These are phyloP conservation scores for Gambusia holbrooki DNA, from an alignment of 2,113 vertebrate genomes.

Conservation along the genomic window DNA sequence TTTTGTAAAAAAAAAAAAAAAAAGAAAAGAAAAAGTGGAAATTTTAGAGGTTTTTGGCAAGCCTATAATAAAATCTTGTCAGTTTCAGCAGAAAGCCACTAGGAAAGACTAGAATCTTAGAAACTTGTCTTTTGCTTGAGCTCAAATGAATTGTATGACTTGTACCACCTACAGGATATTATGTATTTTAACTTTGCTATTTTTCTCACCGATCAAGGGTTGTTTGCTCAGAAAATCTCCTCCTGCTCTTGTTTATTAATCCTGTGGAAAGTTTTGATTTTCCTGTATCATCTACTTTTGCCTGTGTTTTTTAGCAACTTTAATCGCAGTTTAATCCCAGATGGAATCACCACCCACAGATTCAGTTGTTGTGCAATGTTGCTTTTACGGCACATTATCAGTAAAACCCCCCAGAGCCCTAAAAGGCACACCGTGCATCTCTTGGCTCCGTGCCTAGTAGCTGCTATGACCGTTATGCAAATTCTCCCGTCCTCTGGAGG, in stretches of 20 bases:
- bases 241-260: no score
- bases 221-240: no score
- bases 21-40: neutral
- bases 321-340: conserved; percentile 19
- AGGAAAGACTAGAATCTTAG: neutral
- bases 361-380: conserved; percentile 42
- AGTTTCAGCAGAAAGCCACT: neutral
- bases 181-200: neutral
- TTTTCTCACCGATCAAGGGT: neutral
- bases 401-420: conserved; percentile 18
- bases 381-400: conserved; percentile 48
- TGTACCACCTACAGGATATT: neutral
- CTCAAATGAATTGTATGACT: neutral
- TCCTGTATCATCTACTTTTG: no score
- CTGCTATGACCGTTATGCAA: conserved; percentile 80
- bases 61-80: neutral
- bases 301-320: conserved; percentile 9
- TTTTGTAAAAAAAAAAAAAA: neutral
- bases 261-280: no score
- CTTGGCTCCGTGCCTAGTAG: conserved; percentile 44
- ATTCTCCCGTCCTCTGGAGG: conserved; percentile 44
- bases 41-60: neutral
- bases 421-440: conserved; percentile 38
- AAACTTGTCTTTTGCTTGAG: neutral
- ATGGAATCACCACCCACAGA: conserved; percentile 35